Base-by-base conservation (phyloP, 2,797 vertebrate genomes). In the Cephalopachus bancanus region DNA sequence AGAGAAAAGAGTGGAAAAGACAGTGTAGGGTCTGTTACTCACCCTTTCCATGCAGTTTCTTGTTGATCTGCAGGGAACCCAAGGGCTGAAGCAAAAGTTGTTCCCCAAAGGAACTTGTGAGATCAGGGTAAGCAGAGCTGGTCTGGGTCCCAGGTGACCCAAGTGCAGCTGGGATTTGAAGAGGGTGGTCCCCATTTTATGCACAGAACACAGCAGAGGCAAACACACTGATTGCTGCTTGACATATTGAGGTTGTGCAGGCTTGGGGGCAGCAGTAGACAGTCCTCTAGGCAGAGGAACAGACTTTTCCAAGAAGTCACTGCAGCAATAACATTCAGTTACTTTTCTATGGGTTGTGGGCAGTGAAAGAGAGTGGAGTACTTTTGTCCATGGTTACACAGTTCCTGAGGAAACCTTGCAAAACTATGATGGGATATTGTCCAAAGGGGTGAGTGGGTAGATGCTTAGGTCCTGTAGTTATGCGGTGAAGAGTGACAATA, bases 401-500 rank as follows among this genome's bases (percentile, higher is more conserved):
- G 55, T 5, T n/a, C 65, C 55, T 83, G 59, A 76, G 28, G 37
- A 71, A 75, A 71, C 74, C 17, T 83, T 55, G 44, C 22, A 88
- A 80, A 87, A 71, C 17, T 55, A 22, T 37, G 57, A 72, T 75
- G 69, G 37, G 30, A 94, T 93, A 62, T 67, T 78, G 19, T 33
- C 55, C 26, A 2, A 30, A 24, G 20, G 9, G 3, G 10, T 10
- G 17, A 3, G 64, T 24, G 15, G 16, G 22, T 10, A 62, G 85
- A 87, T 67, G 28, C 22, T 57, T 84, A 71, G 87, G 14, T 79
- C 44, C 65, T 62, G 5, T 24, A 44, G 53, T 62, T 83, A 57
- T 2, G 4, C 60, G 88, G 64, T 33, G 28, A 90, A 97, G 59
- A 84, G 19, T 76, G 55, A 95, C 65, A 95, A 33, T 53, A 85